Conservation (phyloP, 2,888 invertebrate genomes). For the Napeogenes sylphis region DNA sequence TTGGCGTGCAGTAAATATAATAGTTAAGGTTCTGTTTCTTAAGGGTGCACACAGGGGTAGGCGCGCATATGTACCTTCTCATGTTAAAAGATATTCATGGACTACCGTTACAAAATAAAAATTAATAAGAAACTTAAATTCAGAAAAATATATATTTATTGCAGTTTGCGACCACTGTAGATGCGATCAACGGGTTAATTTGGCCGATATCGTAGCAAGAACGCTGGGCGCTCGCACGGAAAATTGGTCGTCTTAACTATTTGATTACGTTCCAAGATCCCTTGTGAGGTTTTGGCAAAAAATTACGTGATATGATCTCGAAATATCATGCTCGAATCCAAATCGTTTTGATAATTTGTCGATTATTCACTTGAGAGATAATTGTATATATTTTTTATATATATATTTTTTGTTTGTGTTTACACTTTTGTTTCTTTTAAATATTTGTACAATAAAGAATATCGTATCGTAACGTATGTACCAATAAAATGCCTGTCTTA, state of each 20-base stretch:
- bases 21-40: too few species aligned
- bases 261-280: constrained; percentile 70
- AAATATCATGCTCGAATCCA: constrained; percentile 34
- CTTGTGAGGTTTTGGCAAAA: constrained; percentile 46
- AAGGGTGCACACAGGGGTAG: too few species aligned
- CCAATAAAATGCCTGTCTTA: too few species aligned
- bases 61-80: too few species aligned
- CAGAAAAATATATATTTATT: not conserved
- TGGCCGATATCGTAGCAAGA: constrained; percentile 57
- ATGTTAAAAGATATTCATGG: too few species aligned
- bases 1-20: not conserved
- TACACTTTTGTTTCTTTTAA: too few species aligned
- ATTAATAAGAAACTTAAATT: not conserved
- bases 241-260: constrained; percentile 68
- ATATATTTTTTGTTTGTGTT: too few species aligned
- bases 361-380: constrained; percentile 9
- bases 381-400: not conserved
- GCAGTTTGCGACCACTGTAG: constrained; percentile 45
- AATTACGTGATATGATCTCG: constrained; percentile 43
- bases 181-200: constrained; percentile 57
- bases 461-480: too few species aligned
- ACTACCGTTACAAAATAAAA: not conserved
- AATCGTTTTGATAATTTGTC: constrained; percentile 26
- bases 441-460: too few species aligned
- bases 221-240: constrained; percentile 64